phyloP scores from a whole-genome alignment of 1,140 invertebrate species.

The Aphaenogaster ashmeadi region DNA sequence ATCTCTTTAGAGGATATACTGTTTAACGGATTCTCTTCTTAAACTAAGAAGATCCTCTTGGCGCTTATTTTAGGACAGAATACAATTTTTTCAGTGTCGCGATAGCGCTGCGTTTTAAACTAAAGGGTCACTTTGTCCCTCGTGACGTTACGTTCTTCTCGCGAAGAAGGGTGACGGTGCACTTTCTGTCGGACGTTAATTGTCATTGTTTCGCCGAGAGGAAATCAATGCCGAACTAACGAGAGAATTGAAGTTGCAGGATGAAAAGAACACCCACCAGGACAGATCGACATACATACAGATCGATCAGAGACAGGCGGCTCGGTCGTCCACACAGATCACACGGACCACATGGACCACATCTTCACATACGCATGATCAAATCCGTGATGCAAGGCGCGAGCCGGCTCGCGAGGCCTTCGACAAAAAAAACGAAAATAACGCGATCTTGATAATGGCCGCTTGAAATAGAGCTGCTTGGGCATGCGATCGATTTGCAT shows the following conservation, averaged over 20 bases:
- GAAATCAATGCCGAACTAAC: not conserved
- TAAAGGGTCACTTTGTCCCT: not conserved
- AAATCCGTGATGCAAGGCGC: not conserved
- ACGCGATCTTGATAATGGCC: constrained; percentile 64
- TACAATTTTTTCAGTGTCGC: too few species aligned
- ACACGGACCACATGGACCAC: constrained; percentile 34
- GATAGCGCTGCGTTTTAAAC: not conserved
- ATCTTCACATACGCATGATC: constrained; percentile 18
- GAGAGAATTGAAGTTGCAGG: not conserved
- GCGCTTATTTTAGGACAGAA: too few species aligned
- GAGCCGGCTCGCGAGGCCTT: constrained; percentile 41
- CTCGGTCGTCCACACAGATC: constrained; percentile 4
- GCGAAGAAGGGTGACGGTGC: not conserved
- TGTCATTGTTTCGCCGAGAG: not conserved
- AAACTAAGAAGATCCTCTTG: too few species aligned
- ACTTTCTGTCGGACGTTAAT: not conserved
- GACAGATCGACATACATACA: constrained; percentile 25
- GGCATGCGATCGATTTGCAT: constrained; percentile 73
- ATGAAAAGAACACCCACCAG: not conserved
- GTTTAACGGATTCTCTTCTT: too few species aligned
- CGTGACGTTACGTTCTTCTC: not conserved
- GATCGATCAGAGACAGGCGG: not conserved
- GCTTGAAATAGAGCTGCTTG: constrained; percentile 74
- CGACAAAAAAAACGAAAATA: constrained; percentile 59
- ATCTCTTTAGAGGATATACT: too few species aligned